Evolutionary conservation across 2,113 vertebrate species (phyloP).

Genomic region (Cebidichthys violaceus): DNA sequence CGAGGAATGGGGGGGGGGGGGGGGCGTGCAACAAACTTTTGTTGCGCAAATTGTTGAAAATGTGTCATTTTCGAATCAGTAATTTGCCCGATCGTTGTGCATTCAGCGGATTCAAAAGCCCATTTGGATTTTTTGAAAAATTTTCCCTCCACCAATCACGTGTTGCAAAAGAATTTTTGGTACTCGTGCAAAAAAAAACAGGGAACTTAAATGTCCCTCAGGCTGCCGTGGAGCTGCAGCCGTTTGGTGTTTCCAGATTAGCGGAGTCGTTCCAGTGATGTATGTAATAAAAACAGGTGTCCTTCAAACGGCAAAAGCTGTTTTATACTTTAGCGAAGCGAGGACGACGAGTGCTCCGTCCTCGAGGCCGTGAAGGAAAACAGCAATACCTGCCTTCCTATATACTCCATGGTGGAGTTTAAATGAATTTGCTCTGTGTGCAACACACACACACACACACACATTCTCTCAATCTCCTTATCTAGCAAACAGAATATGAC

Average conservation of each 20-base stretch:
- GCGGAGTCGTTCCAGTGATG: not conserved
- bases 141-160: not conserved
- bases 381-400: slow-evolving; percentile 28
- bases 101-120: not conserved
- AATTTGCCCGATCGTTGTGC: not conserved
- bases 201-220: not conserved
- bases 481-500: slow-evolving; percentile 77
- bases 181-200: not conserved
- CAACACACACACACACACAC: slow-evolving; percentile 18
- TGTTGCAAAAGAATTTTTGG: not conserved
- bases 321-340: not conserved
- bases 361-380: slow-evolving; percentile 28
- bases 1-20: too few species aligned
- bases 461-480: slow-evolving; percentile 65
- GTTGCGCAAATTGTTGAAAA: not conserved
- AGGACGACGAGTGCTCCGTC: not conserved
- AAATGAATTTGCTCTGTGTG: slow-evolving; percentile 53
- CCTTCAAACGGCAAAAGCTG: slow-evolving; percentile 1
- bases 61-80: slow-evolving; percentile 1
- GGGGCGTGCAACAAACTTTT: too few species aligned
- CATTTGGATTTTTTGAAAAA: not conserved
- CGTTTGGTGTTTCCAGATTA: not conserved
- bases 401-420: slow-evolving; percentile 26
- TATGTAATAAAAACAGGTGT: not conserved
- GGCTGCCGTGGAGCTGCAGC: not conserved